These are phyloP conservation scores for Solenodon paradoxus DNA, from an alignment of 2,113 vertebrate species.

Conservation along the genomic window DNA sequence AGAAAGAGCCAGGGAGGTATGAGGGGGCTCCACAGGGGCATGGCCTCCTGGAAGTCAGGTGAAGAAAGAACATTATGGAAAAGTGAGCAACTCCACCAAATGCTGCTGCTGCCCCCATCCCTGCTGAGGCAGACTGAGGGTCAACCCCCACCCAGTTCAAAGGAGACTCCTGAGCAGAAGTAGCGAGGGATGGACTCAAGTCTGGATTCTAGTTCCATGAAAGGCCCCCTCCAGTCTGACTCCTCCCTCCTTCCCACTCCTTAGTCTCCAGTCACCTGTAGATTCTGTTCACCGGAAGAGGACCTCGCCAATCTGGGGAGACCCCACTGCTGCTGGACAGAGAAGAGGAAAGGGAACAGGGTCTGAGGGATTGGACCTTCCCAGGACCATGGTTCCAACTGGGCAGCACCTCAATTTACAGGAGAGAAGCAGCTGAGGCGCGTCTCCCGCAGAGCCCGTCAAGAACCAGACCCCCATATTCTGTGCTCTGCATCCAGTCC, in stretches of 20 bases:
- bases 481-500: background rate
- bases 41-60: background rate
- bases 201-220: background rate
- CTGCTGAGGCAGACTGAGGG: background rate
- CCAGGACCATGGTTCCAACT: background rate
- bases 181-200: fast-evolving
- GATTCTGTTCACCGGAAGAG: background rate
- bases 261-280: background rate
- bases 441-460: background rate
- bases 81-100: background rate
- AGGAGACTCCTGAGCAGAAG: background rate
- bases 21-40: background rate
- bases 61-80: background rate
- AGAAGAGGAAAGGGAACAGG: background rate
- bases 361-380: no score
- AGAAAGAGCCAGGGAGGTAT: background rate
- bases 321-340: background rate
- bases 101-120: background rate
- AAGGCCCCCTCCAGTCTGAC: background rate
- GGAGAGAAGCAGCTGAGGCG: background rate
- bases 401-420: background rate
- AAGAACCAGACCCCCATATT: background rate
- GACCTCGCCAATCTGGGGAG: background rate
- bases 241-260: background rate
- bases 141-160: background rate